Evolutionary conservation across 2,797 vertebrate genomes (phyloP).

Genomic region (Thamnophis elegans): DNA sequence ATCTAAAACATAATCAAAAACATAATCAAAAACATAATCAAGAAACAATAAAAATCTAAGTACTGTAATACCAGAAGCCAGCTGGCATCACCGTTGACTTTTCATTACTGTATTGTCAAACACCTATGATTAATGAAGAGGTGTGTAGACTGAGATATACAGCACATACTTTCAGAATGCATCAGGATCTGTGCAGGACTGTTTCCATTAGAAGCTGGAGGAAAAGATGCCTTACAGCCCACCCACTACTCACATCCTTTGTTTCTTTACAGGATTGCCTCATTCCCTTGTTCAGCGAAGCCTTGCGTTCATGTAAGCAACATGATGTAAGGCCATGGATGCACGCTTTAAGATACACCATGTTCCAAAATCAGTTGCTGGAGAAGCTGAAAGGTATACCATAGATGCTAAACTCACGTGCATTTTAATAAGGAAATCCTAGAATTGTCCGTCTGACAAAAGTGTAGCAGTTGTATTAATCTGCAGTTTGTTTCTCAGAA

Average conservation of each 20-base stretch:
- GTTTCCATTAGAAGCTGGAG: background rate
- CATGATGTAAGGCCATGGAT: conserved; percentile 95
- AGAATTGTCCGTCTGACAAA: background rate
- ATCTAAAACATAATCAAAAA: background rate
- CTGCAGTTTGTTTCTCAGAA: background rate
- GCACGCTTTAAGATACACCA: conserved; percentile 90
- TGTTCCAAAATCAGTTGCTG: conserved; percentile 86
- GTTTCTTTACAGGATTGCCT: conserved; percentile 82
- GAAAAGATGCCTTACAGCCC: background rate
- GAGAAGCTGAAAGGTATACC: conserved; percentile 85
- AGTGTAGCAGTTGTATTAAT: background rate
- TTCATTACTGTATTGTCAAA: background rate
- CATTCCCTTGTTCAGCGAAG: conserved; percentile 90
- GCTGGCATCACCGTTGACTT: background rate
- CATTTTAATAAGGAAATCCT: background rate
- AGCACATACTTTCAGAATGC: too few relatives aligned
- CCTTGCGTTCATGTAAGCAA: conserved; percentile 90
- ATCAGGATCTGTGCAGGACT: background rate
- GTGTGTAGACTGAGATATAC: background rate
- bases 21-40: background rate
- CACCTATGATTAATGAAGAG: background rate
- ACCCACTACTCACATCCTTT: background rate
- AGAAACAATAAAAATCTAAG: background rate
- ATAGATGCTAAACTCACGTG: background rate
- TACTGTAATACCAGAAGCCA: background rate